A percentile compares a stretch with the other conserved stretches of the same genome.
phyloP scores from a whole-genome alignment of 1,140 invertebrate species.

The Cyclina sinensis region DNA sequence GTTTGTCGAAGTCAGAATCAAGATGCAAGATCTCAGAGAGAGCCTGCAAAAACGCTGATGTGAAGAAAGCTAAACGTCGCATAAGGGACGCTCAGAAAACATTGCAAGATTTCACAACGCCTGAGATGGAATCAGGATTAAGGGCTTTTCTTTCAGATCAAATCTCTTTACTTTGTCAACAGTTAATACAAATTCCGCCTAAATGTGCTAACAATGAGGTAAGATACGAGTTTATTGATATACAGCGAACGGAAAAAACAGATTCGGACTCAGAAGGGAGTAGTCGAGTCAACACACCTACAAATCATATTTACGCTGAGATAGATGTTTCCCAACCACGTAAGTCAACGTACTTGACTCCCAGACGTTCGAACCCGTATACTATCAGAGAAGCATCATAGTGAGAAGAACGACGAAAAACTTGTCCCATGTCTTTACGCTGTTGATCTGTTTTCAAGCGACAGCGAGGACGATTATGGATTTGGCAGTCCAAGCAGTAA shows the following conservation, averaged over 20 bases:
- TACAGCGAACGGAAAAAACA: background rate
- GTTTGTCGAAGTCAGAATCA: slow-evolving; percentile 56
- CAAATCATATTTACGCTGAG: slow-evolving; percentile 43
- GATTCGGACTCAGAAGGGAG: slow-evolving; percentile 42
- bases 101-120: slow-evolving; percentile 20
- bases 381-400: background rate
- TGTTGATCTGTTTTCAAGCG: slow-evolving; percentile 55
- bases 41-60: slow-evolving; percentile 42
- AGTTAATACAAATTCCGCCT: slow-evolving; percentile 26
- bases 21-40: slow-evolving; percentile 12
- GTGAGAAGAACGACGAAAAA: background rate
- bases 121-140: background rate
- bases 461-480: slow-evolving; percentile 37
- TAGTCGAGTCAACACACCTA: background rate
- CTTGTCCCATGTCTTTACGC: background rate
- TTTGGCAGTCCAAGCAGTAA: background rate
- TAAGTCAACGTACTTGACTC: background rate
- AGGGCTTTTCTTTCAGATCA: slow-evolving; percentile 32
- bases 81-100: slow-evolving; percentile 39
- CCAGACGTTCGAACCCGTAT: background rate
- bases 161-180: slow-evolving; percentile 45
- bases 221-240: background rate
- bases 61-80: slow-evolving; percentile 59
- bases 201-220: background rate
- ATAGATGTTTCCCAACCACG: slow-evolving; percentile 11